phyloP scores from a whole-genome alignment of 2,797 vertebrate genomes.

The Myotis vivesi region DNA sequence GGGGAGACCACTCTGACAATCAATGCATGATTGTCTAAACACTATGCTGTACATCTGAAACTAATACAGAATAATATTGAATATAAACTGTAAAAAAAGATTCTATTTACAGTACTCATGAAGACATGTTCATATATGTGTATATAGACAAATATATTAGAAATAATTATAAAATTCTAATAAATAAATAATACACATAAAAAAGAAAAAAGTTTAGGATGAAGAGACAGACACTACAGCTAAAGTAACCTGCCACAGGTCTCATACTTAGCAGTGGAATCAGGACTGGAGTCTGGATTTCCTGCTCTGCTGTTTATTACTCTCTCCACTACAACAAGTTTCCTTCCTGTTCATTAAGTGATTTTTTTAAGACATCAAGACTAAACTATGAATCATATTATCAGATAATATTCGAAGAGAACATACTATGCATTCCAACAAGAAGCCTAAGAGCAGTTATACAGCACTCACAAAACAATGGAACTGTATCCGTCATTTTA shows the following conservation, averaged over 20 bases:
- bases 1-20: neutral
- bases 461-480: conserved; percentile 64
- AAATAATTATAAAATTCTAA: neutral
- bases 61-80: neutral
- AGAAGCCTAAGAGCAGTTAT: conserved; percentile 41
- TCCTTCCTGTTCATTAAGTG: conserved; percentile 46
- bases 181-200: neutral
- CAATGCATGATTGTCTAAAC: neutral
- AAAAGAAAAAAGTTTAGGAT: neutral
- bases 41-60: neutral
- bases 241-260: neutral
- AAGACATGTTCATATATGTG: neutral
- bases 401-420: conserved; percentile 55
- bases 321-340: conserved; percentile 26
- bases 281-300: neutral
- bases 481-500: conserved; percentile 54
- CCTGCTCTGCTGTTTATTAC: neutral
- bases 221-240: neutral
- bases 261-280: neutral
- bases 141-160: neutral
- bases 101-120: neutral
- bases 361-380: conserved; percentile 42
- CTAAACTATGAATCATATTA: conserved; percentile 65
- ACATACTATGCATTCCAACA: conserved; percentile 50
- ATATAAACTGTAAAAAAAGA: neutral